Base-by-base conservation (phyloP, 2,888 invertebrate species). In the Hetaerina titia region DNA sequence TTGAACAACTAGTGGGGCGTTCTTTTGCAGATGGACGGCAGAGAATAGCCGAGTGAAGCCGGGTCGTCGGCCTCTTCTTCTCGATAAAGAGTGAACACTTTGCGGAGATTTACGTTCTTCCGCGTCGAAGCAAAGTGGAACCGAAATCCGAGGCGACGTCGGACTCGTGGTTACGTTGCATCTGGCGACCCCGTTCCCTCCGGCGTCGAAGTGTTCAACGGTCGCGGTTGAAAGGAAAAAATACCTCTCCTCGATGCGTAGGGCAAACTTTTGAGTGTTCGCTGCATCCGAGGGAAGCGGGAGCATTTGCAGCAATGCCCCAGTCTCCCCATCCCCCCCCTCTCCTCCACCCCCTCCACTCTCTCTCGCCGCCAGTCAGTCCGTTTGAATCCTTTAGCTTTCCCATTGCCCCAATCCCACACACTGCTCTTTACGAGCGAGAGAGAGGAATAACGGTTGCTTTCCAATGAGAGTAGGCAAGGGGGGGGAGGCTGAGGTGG, bases 371-470 rank as follows among this genome's bases (percentile, higher is more conserved):
- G 7, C 25, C 25, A 81, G 81, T 81, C 81, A 31, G 81, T 31
- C 81, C 81, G 81, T 81, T 81, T 81, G 81, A 81, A 81, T 81
- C 81, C 81, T 81, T 81, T 81, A 81, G 81, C 81, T 81, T 81
- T 81, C 81, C 81, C 81, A 81, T 81, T 81, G 81, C 81, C 81
- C 81, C 81, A 81, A 81, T 81, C 81, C 81, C 81, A 81, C 81
- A 31, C 81, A 11, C 81, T 31, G 31, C 13, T 31, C 31, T 25
- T 31, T 81, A 25, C 31, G 25, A 31, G 31, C 25, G 25, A 69
- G 69, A 69, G 31, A 45, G 90, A 90, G 90, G 74, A 64, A 92
- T 92, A 92, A 92, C 92, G 92, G 92, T 92, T 69, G 69, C 69
- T 56, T 92, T 64, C 64, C 92, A 45, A 81, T 56, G 25, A 90